Base-by-base conservation (phyloP, 2,113 vertebrate genomes). In the Chroicocephalus ridibundus region DNA sequence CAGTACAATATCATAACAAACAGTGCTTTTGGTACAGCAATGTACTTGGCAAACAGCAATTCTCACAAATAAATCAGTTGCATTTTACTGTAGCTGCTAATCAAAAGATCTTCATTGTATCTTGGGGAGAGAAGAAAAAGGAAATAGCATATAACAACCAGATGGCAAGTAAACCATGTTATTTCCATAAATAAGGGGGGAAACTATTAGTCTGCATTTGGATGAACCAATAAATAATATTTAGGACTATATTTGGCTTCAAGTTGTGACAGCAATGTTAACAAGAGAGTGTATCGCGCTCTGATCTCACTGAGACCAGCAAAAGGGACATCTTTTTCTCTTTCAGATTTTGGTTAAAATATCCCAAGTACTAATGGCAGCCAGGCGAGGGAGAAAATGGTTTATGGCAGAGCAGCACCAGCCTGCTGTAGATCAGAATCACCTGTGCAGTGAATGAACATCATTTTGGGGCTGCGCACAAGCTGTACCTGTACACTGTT, bases 41-140 rank as follows among this genome's bases (percentile, higher is more conserved):
- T 16, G 68, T 44, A 69, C 58, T 87, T 40, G 75, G 89, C 95
- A 96, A 94, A 84, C 32, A 90, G 71, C 54, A 90, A 78, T 31
- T 83, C 85, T 81, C 79, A 62, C 65, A 92, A 79, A 92, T 92
- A 94, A 96, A 94, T 94, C 93, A 82, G 49, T 10, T 57, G 44
- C 57, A 29, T 77, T 88, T 93, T 94, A 81, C 47, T 85, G 64
- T 80, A 85, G 64, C 27, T 18, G 3, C 83, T 95, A 90, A 84
- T 97, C 91, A 96, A 89, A 93, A 95, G 54, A 92, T 90, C 90
- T 95, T 95, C 16, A 58, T 93, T 96, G 84, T 83, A 69, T 94
- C 68, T 94, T 68, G 27, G 79, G 49, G 47, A 38, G 52, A 8
- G 1, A 0, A 54, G 36, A 81, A 87, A 62, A 94, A 70, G 25